Base-by-base conservation (phyloP, 1,140 invertebrate species). In the Potamilus streckersoni region DNA sequence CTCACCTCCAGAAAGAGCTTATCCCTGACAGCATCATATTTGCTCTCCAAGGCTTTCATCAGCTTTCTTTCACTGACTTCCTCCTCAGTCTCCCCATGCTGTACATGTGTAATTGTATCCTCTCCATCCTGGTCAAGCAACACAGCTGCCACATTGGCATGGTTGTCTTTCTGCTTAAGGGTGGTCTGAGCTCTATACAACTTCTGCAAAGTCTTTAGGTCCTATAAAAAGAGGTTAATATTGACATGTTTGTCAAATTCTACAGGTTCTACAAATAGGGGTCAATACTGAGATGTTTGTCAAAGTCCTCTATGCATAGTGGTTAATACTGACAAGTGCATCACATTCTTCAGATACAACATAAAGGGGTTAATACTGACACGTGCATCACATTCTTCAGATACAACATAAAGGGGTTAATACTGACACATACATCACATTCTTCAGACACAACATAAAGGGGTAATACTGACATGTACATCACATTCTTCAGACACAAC, bases 1-100 rank as follows among this genome's bases (percentile, higher is more conserved):
- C 60, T 16, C 66, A 77, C 75, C 75, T 77, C 75, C 49, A 77
- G 72, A 31, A 88, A 71, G 14, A 88, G 77, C 77, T 88, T 88
- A 61, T 86, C 87, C 68, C 77, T 83, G 66, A 88, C 66, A 20
- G 82, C 81, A 76, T 87, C 86, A 79, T 88, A 88, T 69, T 88
- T 88, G 74, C 86, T 78, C 64, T 87, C 83, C 17, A 88, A 67
- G 20, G 82, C 87, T 64, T 84, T 76, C 19, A 87, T 60, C 31
- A 88, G 65, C 61, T 76, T 57, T 58, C 69, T 74, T 58, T 86
- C 76, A 59, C 80, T 74, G 19, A 79, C 78, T 62, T 67, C 63
- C 55, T 80, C 73, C 63, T 79, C 78, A 31, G 63, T 66, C 15
- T 67, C 70, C 55, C 61, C 74, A 17, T 79, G 71, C 20, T 66